These are phyloP conservation scores for Apotomis betuletana DNA, from an alignment of 2,888 invertebrate species.

Conservation along the genomic window DNA sequence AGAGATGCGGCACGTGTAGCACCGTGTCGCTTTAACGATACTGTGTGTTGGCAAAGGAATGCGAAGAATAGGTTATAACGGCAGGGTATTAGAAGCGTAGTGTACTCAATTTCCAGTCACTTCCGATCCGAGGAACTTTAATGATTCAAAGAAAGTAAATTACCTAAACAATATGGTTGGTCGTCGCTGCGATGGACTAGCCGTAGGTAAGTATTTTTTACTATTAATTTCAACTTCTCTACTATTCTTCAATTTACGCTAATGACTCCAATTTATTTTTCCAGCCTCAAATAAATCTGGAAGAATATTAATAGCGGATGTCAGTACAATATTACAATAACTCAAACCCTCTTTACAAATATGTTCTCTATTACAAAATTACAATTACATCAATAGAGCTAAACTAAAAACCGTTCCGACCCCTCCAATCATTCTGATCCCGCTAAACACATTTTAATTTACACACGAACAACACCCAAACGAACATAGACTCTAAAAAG, in stretches of 20 bases:
- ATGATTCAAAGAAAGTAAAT: too few species aligned
- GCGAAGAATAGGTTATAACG: not conserved
- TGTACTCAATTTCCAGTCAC: too few species aligned
- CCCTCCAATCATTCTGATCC: conserved; percentile 64
- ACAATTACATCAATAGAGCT: conserved; percentile 69
- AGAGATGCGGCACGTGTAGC: conserved; percentile 17
- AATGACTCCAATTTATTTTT: not conserved
- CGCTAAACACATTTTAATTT: conserved; percentile 67
- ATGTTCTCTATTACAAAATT: conserved; percentile 68
- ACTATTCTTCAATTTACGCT: too few species aligned
- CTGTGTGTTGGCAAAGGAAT: not conserved
- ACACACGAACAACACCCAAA: conserved; percentile 49
- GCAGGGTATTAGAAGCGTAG: not conserved
- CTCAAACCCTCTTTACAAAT: conserved; percentile 60
- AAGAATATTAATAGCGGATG: conserved; percentile 26
- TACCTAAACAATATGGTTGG: too few species aligned
- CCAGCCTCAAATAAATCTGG: conserved; percentile 18
- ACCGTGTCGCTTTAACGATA: conserved; percentile 13
- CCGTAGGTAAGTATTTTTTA: too few species aligned
- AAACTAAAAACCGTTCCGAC: conserved; percentile 56
- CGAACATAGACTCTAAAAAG: conserved; percentile 46
- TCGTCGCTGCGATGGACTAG: too few species aligned
- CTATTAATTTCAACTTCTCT: too few species aligned
- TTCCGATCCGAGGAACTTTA: too few species aligned
- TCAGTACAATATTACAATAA: conserved; percentile 44